Evolutionary conservation across 92 coral and sea anemone genomes (phyloP), one percentile per base, ranked within the genome.

Genomic region (Virgularia gustaviana): DNA sequence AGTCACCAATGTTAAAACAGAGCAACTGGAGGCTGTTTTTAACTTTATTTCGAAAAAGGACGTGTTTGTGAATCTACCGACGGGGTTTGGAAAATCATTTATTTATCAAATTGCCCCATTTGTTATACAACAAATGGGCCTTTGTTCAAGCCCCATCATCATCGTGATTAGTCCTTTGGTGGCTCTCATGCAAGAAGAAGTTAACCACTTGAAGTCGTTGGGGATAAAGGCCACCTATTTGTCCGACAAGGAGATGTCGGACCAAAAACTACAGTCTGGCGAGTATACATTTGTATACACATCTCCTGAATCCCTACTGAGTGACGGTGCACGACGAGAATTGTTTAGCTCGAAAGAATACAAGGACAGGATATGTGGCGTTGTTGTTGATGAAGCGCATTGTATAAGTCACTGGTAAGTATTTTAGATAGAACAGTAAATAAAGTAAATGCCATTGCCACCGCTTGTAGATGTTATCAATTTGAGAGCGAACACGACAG

Each of bases 321-420:
- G n/a, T n/a, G n/a, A n/a, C n/a, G n/a, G n/a, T n/a, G n/a, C n/a
- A n/a, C n/a, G 20, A 45, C 19, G 20, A 15, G 20, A 45, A 45
- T 15, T 18, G 53, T 45, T 45, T 24, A 45, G 53, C 11, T 45
- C 53, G 4, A 27, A 27, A 3, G 27, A 11, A 4, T 54, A 54
- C 27, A 19, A 54, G 31, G 25, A 27, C 10, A 18, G 27, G 19
- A 32, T 54, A 3, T 18, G 10, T 54, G 60, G 25, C 27, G 60
- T 54, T 13, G 27, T 19, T 32, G 60, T 54, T 18, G 60, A 54
- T 54, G 27, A 3, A 16, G 4, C 27, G 2, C 32, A 15, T 37
- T 24, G 9, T 57, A n/a, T 22, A 28, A 57, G 64, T 37, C 64
- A 57, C 64, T 4, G 64, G 20, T 57, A 24, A 22, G 64, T 7